Evolutionary conservation across 2,888 invertebrate genomes (phyloP), one percentile per base, ranked within the genome.

Genomic region (Agrotis ipsilon): DNA sequence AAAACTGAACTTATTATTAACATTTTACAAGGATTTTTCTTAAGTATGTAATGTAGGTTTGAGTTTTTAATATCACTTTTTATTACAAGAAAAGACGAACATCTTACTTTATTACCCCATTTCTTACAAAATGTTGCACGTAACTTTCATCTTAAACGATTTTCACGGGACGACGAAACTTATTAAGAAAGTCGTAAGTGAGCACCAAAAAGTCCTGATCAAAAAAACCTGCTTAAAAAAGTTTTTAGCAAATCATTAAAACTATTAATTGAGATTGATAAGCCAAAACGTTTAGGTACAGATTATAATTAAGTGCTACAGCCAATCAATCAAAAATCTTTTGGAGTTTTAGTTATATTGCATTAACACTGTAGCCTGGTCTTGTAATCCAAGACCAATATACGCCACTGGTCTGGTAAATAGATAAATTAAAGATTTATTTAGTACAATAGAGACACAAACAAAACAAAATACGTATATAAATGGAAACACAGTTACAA

Each of bases 11-110:
- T 55, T 19, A 59, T 67, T 18, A 54, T 14, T 49, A 54, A n/a
- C 49, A 71, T 32, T 67, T 80, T 64, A 49, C 39, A 71, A 39
- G 21, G 39, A 61, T 5, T 67, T 59, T 5, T 19, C 45, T 46
- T 0, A 58, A 64, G 46, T 57, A 13, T 43, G 21, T 52, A 55
- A 65, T 66, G 14, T 67, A 43, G 19, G 46, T 65, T 46, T 21
- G 6, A 46, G 45, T 61, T 52, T 77, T 63, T 51, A 72, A 59
- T 27, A 57, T 19, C 43, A 43, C 48, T 63, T 51, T 77, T 78
- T 72, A 70, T 52, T 39, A 54, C 0, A n/a, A 39, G 13, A 19
- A 16, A 7, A 43, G 24, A 48, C 39, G 3, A 19, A 65, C 0
- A 32, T 24, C 11, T 18, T 19, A 48, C 11, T 54, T 59, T 54